Evolutionary conservation across 1,140 invertebrate genomes (phyloP).

Genomic region (Bombus ignitus): DNA sequence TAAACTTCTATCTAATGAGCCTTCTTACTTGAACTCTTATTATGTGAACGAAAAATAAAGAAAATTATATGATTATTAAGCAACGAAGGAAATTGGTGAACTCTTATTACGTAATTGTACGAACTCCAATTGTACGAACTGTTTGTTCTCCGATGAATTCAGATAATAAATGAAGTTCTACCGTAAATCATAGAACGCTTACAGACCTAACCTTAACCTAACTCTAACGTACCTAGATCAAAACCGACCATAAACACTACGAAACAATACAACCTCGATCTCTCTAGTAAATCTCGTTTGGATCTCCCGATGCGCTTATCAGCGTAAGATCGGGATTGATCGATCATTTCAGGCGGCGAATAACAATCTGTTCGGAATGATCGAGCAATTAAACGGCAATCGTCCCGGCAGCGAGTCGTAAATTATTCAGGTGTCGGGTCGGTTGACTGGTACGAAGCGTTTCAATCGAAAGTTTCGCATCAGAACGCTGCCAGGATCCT

Average conservation of each 20-base stretch:
- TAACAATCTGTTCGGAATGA: constrained; percentile 23
- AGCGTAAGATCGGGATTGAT: constrained; percentile 23
- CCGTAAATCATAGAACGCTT: too few relatives aligned
- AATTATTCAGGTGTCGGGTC: constrained; percentile 2
- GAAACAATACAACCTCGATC: neutral
- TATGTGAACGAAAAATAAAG: too few relatives aligned
- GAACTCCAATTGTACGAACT: too few relatives aligned
- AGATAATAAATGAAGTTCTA: too few relatives aligned
- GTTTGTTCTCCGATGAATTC: too few relatives aligned
- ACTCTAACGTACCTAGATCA: neutral
- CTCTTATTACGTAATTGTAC: too few relatives aligned
- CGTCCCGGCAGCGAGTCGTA: constrained; percentile 6
- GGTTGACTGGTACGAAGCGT: neutral
- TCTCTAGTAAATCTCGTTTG: neutral
- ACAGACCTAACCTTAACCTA: too few relatives aligned
- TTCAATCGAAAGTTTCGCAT: constrained; percentile 55
- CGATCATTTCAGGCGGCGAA: constrained; percentile 11
- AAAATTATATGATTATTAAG: too few relatives aligned
- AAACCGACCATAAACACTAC: neutral
- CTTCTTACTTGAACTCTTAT: too few relatives aligned
- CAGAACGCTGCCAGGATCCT: neutral
- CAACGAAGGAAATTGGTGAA: too few relatives aligned
- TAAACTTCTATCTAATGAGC: too few relatives aligned
- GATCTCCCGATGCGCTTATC: neutral
- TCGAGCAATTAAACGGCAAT: constrained; percentile 28